Evolutionary conservation across 2,797 vertebrate species (phyloP), one percentile per base, ranked within the genome.

Genomic region (Gymnothorax reevesii): DNA sequence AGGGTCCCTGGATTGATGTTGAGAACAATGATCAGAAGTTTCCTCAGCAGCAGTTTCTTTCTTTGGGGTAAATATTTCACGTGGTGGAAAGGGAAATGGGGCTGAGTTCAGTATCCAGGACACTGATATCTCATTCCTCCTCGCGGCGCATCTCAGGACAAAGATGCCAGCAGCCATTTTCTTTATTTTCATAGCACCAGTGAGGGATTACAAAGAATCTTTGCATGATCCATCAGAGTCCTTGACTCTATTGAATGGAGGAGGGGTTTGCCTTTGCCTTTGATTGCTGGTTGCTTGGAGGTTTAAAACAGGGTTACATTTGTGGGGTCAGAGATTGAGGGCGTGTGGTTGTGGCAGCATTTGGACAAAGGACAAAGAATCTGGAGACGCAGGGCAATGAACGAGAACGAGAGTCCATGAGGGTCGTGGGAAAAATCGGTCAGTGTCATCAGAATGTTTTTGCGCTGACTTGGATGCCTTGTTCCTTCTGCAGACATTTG

Each of bases 321-420:
- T 86, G 42, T 89, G 94, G 33, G 33, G 80, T 82, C 80, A 82
- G 80, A 25, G 57, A 94, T 95, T 92, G 95, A 89, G 88, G 94
- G 93, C 93, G 91, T 93, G 93, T 94, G 93, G 92, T 94, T 92
- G 27, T 59, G 92, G 92, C 89, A 90, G 91, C 88, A 71, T 90
- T 91, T 92, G 88, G 86, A 2, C 6, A 79, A 80, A 89, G 88
- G 94, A 9, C 94, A 95, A 94, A 92, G 82, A 88, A 82, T 59
- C 80, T 84, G 8, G 89, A 85, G 83, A 89, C 90, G 91, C 13
- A 89, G 87, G 83, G 49, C 62, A 2, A 27, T 82, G 86, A 90
- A 88, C 90, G 91, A 90, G 92, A 92, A 92, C 25, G 71, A 75
- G 92, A 94, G 93, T 92, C 92, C 90, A 85, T 87, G 84, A 60